Evolutionary conservation across 2,888 invertebrate species (phyloP).

Genomic region (Seira ritae): DNA sequence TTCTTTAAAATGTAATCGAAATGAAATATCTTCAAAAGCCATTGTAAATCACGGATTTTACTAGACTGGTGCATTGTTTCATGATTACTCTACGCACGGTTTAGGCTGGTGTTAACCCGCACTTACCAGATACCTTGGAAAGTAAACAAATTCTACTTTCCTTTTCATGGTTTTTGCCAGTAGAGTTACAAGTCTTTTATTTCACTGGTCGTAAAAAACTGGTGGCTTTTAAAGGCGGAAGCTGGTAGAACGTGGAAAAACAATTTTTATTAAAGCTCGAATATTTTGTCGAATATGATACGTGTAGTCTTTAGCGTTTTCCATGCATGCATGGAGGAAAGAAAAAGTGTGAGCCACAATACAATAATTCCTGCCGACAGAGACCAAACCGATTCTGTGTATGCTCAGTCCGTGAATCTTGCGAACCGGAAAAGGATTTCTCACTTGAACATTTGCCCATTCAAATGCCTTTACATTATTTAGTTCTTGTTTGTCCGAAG

Average conservation of each 20-base stretch:
- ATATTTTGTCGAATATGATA: not conserved
- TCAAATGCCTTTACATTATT: not conserved
- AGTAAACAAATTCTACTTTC: constrained; percentile 45
- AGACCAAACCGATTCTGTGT: not conserved
- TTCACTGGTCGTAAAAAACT: not conserved
- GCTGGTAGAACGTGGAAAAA: constrained; percentile 28
- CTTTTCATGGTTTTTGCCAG: not conserved
- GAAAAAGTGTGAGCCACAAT: not conserved
- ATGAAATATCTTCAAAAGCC: too few species aligned
- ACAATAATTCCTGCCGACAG: not conserved
- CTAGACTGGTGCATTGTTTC: too few species aligned
- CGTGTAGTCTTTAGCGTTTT: not conserved
- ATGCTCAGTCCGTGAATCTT: constrained; percentile 34
- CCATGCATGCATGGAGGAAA: not conserved
- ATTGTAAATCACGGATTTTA: too few species aligned
- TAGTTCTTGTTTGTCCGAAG: not conserved
- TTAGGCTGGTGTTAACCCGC: constrained; percentile 14
- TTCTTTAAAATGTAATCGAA: too few species aligned
- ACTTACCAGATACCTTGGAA: constrained; percentile 42
- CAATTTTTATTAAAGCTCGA: too few species aligned
- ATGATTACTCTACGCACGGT: too few species aligned
- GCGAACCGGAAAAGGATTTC: constrained; percentile 56
- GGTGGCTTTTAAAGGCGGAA: constrained; percentile 27
- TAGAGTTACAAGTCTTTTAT: not conserved
- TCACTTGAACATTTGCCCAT: constrained; percentile 31